Evolutionary conservation across 1,140 invertebrate genomes (phyloP).

Genomic region (Coelopa frigida): DNA sequence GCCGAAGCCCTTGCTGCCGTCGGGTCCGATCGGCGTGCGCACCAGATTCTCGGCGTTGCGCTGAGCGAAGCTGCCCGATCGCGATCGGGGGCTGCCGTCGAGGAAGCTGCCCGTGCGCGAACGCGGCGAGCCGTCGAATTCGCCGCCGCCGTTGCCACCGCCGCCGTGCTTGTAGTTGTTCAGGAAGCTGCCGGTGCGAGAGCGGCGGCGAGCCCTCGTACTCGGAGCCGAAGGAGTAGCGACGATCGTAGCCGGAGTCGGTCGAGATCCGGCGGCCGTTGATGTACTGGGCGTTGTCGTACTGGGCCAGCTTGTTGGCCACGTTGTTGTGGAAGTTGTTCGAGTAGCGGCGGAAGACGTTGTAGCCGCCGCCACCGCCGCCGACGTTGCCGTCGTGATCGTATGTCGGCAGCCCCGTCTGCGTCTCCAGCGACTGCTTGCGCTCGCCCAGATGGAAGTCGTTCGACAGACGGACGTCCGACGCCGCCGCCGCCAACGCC

Average conservation of each 20-base stretch:
- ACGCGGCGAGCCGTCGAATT: slow-evolving; percentile 33
- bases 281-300: slow-evolving; percentile 40
- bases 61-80: slow-evolving; percentile 36
- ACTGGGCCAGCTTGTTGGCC: slow-evolving; percentile 37
- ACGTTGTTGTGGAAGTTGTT: slow-evolving; percentile 36
- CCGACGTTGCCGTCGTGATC: slow-evolving; percentile 30
- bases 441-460: slow-evolving; percentile 35
- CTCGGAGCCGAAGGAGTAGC: slow-evolving; percentile 39
- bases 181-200: slow-evolving; percentile 37
- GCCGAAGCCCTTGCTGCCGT: slow-evolving; percentile 43
- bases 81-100: slow-evolving; percentile 36
- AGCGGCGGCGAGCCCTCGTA: slow-evolving; percentile 38
- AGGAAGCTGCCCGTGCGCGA: slow-evolving; percentile 40
- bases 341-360: slow-evolving; percentile 38
- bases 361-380: slow-evolving; percentile 37
- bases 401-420: slow-evolving; percentile 10
- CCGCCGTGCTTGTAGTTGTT: slow-evolving; percentile 36
- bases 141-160: slow-evolving; percentile 13
- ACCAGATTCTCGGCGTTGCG: slow-evolving; percentile 35
- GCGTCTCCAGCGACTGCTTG: slow-evolving; percentile 23
- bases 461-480: slow-evolving; percentile 32
- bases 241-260: slow-evolving; percentile 43
- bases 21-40: slow-evolving; percentile 41
- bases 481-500: too few species aligned
- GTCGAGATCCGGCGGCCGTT: slow-evolving; percentile 40